Conservation (phyloP, 2,113 vertebrate genomes). For the Lethenteron reissneri region DNA sequence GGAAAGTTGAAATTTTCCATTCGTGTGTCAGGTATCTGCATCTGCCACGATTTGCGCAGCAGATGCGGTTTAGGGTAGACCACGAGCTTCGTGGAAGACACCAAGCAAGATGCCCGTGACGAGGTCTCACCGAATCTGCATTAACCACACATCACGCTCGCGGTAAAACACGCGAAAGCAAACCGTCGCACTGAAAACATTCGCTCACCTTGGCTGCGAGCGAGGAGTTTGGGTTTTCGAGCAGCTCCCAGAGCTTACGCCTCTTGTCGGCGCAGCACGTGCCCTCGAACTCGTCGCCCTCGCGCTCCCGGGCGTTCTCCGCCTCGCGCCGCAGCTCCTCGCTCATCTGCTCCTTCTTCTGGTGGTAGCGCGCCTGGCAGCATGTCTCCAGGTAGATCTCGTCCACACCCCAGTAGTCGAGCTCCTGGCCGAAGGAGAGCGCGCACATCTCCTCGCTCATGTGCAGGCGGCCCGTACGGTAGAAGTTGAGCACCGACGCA, state of each 20-base stretch:
- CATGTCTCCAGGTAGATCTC: constrained; percentile 2
- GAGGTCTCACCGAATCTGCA: no score
- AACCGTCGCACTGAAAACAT: background rate
- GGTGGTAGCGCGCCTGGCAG: constrained; percentile 4
- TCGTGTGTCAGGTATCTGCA: no score
- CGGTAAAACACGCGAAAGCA: no score
- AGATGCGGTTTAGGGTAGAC: no score
- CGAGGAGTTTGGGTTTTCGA: constrained; percentile 1
- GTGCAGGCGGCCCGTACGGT: background rate
- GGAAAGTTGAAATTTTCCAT: no score
- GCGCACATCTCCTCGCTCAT: constrained; percentile 4
- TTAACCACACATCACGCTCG: no score
- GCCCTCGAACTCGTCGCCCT: background rate
- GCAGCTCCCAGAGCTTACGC: background rate
- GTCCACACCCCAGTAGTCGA: background rate
- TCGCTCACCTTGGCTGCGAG: constrained; percentile 13
- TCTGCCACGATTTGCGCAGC: no score
- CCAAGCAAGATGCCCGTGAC: no score
- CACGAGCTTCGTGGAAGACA: no score
- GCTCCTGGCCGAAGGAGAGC: constrained; percentile 3
- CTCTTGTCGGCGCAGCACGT: constrained; percentile 3
- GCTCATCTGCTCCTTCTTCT: constrained; percentile 6
- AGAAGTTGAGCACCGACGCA: background rate
- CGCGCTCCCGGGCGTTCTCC: background rate
- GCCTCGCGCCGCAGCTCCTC: constrained; percentile 4